Evolutionary conservation across 2,113 vertebrate genomes (phyloP).

Genomic region (Alosa alosa): DNA sequence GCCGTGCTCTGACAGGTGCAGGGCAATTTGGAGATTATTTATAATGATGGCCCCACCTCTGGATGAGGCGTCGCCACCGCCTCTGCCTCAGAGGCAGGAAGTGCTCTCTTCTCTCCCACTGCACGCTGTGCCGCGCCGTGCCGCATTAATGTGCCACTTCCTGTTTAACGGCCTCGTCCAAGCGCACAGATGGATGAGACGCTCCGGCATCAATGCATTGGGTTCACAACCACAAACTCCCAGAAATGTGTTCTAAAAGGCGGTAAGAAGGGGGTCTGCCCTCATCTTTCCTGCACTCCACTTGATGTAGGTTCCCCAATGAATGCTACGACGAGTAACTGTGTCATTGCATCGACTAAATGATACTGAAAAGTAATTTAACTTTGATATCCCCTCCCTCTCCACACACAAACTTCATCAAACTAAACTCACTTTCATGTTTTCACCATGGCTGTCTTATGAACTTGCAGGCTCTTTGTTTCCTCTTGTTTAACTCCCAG

Average conservation of each 20-base stretch:
- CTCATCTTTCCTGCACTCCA: not conserved
- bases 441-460: not conserved
- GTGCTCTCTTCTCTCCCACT: not conserved
- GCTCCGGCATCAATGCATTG: not conserved
- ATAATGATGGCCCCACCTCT: constrained; percentile 60
- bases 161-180: not conserved
- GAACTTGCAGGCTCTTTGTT: not conserved
- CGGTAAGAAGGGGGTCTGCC: not conserved
- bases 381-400: not conserved
- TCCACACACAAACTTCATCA: not conserved
- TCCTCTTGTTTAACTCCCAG: not conserved
- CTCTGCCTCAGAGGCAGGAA: constrained; percentile 33
- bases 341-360: not conserved
- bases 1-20: constrained; percentile 64
- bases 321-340: not conserved
- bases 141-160: not conserved
- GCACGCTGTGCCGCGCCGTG: not conserved
- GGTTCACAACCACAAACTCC: not conserved
- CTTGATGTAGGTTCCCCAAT: not conserved
- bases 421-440: not conserved
- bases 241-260: not conserved
- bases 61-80: constrained; percentile 53
- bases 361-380: not conserved
- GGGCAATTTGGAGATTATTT: constrained; percentile 69
- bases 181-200: not conserved